Conservation (phyloP, 2,888 invertebrate genomes). For the Diarsia brunnea region DNA sequence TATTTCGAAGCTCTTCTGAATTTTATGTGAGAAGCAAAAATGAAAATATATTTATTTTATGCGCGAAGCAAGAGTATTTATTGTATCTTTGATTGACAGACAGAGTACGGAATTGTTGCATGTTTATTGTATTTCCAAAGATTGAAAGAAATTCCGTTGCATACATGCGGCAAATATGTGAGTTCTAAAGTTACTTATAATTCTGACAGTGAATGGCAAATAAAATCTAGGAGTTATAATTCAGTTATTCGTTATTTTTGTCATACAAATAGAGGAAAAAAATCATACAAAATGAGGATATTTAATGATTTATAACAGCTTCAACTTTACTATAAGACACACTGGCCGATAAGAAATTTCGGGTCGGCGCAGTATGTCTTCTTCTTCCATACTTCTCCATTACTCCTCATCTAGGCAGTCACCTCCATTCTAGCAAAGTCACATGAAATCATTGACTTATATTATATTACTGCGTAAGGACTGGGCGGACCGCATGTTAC, state of each 20-base stretch:
- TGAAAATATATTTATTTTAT: not conserved
- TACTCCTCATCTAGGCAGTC: too few species aligned
- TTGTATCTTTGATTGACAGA: slow-evolving; percentile 18
- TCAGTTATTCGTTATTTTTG: not conserved
- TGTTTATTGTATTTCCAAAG: slow-evolving; percentile 22
- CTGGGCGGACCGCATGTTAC: too few species aligned
- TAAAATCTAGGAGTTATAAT: not conserved
- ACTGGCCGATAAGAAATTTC: not conserved
- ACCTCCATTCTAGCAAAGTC: too few species aligned
- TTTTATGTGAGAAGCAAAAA: slow-evolving; percentile 18
- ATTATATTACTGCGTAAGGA: too few species aligned
- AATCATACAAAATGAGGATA: not conserved
- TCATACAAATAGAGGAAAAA: not conserved
- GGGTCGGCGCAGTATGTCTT: too few species aligned
- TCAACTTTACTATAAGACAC: not conserved
- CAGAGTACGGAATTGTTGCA: slow-evolving; percentile 1
- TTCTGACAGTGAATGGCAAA: not conserved
- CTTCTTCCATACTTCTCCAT: too few species aligned
- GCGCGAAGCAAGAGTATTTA: not conserved
- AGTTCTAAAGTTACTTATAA: not conserved
- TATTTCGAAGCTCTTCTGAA: slow-evolving; percentile 21
- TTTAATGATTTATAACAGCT: not conserved
- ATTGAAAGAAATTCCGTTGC: not conserved
- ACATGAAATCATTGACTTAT: too few species aligned
- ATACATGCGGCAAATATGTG: not conserved